These are phyloP conservation scores for Australoheros facetus DNA, from an alignment of 2,797 vertebrate genomes.

Conservation along the genomic window DNA sequence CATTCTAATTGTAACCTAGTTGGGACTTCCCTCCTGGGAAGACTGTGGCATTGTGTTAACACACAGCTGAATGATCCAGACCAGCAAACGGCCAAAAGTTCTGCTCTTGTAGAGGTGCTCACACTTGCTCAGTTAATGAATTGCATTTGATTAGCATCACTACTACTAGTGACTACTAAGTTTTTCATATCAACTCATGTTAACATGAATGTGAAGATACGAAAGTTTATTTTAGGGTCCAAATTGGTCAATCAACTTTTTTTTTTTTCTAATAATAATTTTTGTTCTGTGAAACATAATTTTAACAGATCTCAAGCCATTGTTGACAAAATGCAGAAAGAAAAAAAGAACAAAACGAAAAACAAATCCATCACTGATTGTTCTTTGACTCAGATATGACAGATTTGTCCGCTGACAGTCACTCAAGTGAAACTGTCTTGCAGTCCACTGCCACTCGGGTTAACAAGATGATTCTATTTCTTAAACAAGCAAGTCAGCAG, in stretches of 20 bases:
- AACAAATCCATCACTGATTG: neutral
- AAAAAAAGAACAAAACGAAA: neutral
- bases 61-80: neutral
- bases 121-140: neutral
- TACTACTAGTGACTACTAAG: neutral
- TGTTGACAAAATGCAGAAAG: neutral
- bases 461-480: slow-evolving; percentile 63
- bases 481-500: slow-evolving; percentile 67
- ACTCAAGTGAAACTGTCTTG: slow-evolving; percentile 48
- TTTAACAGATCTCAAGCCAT: neutral
- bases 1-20: neutral
- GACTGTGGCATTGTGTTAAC: neutral
- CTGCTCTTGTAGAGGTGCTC: neutral
- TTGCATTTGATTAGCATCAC: neutral
- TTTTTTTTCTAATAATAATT: neutral
- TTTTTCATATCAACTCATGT: neutral
- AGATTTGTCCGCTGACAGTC: slow-evolving; percentile 48
- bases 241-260: neutral
- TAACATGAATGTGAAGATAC: neutral
- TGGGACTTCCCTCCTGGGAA: neutral
- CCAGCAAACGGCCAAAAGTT: neutral
- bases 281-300: neutral
- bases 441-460: slow-evolving; percentile 41
- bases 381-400: slow-evolving; percentile 37
- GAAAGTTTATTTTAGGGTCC: neutral